Evolutionary conservation across 1,140 invertebrate genomes (phyloP).

Genomic region (Sarcophaga bullata): DNA sequence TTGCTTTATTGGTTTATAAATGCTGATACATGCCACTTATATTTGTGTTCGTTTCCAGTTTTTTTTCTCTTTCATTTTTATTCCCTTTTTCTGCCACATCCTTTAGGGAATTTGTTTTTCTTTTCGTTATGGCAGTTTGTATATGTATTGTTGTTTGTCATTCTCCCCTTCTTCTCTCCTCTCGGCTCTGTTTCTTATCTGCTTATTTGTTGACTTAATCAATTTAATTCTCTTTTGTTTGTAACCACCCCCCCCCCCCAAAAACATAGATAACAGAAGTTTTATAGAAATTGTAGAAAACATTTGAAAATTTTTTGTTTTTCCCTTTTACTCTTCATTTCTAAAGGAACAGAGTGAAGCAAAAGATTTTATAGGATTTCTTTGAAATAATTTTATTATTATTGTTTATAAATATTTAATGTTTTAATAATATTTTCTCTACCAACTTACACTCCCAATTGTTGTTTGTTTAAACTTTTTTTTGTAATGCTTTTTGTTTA

Average conservation of each 20-base stretch:
- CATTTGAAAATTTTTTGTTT: background rate
- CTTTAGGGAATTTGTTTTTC: background rate
- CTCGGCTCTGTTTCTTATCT: background rate
- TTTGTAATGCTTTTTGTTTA: no score
- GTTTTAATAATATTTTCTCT: no score
- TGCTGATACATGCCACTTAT: constrained; percentile 24
- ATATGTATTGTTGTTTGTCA: background rate
- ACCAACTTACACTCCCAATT: no score
- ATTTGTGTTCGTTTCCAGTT: background rate
- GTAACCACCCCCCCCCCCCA: no score
- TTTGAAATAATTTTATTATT: background rate
- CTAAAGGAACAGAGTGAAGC: background rate
- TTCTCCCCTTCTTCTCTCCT: background rate
- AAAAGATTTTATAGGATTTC: background rate
- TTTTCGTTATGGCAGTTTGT: constrained; percentile 1
- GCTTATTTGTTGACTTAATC: constrained; percentile 10
- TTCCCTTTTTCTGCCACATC: background rate
- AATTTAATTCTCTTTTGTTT: background rate
- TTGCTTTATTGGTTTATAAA: background rate
- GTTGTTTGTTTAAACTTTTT: no score
- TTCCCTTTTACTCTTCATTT: no score
- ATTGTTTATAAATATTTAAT: no score
- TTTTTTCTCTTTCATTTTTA: background rate
- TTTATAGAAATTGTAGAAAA: background rate
- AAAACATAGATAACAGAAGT: background rate